Evolutionary conservation across 1,140 invertebrate species (phyloP).

Genomic region (Drosophila azteca): DNA sequence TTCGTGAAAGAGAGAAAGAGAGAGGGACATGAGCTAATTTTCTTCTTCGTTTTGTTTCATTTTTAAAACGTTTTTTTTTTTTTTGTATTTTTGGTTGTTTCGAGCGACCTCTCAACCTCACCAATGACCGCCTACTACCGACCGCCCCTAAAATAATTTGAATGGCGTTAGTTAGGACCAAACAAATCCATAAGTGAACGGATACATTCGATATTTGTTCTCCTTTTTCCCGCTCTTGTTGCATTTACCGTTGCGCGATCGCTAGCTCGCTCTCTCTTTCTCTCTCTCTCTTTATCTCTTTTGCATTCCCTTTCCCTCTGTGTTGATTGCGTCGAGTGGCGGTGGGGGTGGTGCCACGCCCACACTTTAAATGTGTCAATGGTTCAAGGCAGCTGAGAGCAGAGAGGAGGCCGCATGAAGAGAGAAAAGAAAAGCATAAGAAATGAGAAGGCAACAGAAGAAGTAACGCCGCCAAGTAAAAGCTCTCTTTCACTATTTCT

Average conservation of each 20-base stretch:
- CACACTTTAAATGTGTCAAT: conserved; percentile 70
- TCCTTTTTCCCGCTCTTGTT: no score
- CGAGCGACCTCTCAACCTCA: no score
- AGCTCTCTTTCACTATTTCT: background rate
- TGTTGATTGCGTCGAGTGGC: background rate
- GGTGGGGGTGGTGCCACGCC: conserved; percentile 10
- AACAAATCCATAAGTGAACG: no score
- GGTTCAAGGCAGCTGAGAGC: conserved; percentile 63
- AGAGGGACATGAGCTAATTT: conserved; percentile 50
- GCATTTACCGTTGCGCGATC: no score
- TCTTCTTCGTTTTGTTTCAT: conserved; percentile 37
- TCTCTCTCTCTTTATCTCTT: conserved; percentile 6
- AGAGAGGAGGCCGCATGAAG: conserved; percentile 8
- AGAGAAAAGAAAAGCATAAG: conserved; percentile 14
- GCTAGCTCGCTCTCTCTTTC: conserved; percentile 1
- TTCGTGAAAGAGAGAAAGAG: background rate
- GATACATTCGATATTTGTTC: no score
- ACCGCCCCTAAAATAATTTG: no score
- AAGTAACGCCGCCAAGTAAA: conserved; percentile 1
- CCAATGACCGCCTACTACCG: no score
- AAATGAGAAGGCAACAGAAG: background rate
- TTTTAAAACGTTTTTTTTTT: conserved; percentile 4
- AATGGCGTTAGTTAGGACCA: no score
- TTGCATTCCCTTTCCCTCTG: background rate
- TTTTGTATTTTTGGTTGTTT: conserved; percentile 36